Evolutionary conservation across 2,797 vertebrate genomes (phyloP), one percentile per base, ranked within the genome.

Genomic region (Adrianichthys oophorus): DNA sequence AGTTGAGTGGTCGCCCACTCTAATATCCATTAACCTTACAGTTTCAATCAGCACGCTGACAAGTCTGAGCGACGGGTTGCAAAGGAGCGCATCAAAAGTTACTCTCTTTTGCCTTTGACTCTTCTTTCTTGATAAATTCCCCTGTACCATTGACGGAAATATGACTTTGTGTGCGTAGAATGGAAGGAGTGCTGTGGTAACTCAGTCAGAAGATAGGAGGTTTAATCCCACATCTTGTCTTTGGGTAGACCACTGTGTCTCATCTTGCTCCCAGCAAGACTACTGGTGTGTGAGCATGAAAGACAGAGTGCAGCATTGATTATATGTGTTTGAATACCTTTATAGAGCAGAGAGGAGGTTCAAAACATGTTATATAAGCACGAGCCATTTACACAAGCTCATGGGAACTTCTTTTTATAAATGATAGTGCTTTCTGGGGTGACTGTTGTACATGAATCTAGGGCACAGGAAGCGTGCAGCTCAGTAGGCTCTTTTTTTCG

Each of bases 11-110:
- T 84, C 76, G 78, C 75, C 85, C 84, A 87, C 87, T 89, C 87
- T 87, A 85, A 89, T 84, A 88, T 87, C 87, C 85, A 89, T 89
- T 88, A 89, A 89, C 85, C 85, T 87, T 82, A 87, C 80, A 81
- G 79, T 87, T 87, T 83, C 84, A 85, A 83, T 87, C 82, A 84
- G 84, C 51, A 50, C 29, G 57, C 66, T 74, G 80, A 80, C 82
- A 80, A 82, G 74, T 80, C 79, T 67, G 71, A 83, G 76, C 74
- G 65, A 45, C 4, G 41, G 79, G 82, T 82, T 69, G 62, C 68
- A 86, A 70, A 77, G 68, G 72, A 78, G 44, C 67, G 68, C 70
- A 65, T 62, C 37, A 68, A 56, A 74, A 78, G 57, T 74, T 68
- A 52, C 68, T 71, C 52, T 26, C n/a, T 60, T 66, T 43, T 59